Evolutionary conservation across 2,797 vertebrate genomes (phyloP).

Genomic region (Chanos chanos): DNA sequence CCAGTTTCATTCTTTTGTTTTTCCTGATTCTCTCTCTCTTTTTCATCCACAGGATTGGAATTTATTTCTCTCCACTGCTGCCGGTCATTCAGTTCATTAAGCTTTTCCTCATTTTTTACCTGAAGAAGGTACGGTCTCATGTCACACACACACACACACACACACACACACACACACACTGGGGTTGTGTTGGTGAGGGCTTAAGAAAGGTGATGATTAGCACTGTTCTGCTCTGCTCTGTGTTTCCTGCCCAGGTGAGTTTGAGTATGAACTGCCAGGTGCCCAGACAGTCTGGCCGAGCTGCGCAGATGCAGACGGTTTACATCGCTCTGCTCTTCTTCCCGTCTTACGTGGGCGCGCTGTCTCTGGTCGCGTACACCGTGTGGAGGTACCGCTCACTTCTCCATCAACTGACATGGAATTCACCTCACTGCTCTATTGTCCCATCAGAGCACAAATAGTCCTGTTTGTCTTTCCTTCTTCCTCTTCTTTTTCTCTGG

Average conservation of each 20-base stretch:
- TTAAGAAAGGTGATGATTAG: neutral
- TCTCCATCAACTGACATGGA: neutral
- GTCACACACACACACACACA: no score
- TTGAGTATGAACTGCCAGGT: slow-evolving; percentile 90
- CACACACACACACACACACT: no score
- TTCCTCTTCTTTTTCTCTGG: neutral
- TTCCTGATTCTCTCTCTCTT: neutral
- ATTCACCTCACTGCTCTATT: neutral
- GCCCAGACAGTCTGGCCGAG: slow-evolving; percentile 81
- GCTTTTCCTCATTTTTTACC: slow-evolving; percentile 83
- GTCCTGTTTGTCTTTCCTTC: neutral
- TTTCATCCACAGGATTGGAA: slow-evolving; percentile 80
- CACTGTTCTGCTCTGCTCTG: neutral
- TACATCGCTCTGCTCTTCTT: slow-evolving; percentile 89
- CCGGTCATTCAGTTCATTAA: slow-evolving; percentile 88
- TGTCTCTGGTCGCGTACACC: slow-evolving; percentile 79
- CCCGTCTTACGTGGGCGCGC: slow-evolving; percentile 83
- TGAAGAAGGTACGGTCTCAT: slow-evolving; percentile 84
- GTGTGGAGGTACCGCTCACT: slow-evolving; percentile 81
- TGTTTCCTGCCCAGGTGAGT: slow-evolving; percentile 74
- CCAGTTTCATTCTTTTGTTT: neutral
- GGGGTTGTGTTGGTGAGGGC: no score
- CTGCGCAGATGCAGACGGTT: slow-evolving; percentile 89
- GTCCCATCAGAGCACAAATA: no score
- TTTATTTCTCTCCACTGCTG: slow-evolving; percentile 92